Evolutionary conservation across 2,888 invertebrate species (phyloP).

Genomic region (Leptopilina myrica): DNA sequence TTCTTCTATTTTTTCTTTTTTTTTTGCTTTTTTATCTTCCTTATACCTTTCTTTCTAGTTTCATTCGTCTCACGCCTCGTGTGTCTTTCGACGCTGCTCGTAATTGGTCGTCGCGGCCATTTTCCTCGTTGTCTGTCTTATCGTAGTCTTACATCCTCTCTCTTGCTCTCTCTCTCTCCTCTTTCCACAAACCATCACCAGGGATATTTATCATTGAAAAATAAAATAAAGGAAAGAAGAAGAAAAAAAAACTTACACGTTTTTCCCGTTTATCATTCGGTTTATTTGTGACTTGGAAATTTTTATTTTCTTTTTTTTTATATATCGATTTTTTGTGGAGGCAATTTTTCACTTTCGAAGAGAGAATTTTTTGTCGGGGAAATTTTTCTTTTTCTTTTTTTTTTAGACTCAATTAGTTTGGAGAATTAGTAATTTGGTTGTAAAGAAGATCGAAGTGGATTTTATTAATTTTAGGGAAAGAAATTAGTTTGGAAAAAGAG

Average conservation of each 20-base stretch:
- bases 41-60: conserved; percentile 40
- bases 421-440: no score
- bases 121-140: conserved; percentile 13
- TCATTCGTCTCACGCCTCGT: conserved; percentile 49
- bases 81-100: conserved; percentile 41
- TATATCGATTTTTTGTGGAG: not conserved
- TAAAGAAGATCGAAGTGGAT: no score
- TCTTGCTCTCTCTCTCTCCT: no score
- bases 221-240: not conserved
- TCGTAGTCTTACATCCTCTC: conserved; percentile 16
- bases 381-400: no score
- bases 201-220: conserved; percentile 7
- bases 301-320: not conserved
- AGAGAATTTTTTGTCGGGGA: no score
- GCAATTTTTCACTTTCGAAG: no score
- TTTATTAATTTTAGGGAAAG: no score
- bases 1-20: conserved; percentile 37
- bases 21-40: no score
- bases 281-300: not conserved
- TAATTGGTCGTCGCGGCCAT: conserved; percentile 34
- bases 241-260: not conserved
- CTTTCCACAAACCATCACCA: not conserved
- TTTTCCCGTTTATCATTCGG: not conserved
- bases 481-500: no score
- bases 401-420: no score